phyloP scores from a whole-genome alignment of 2,113 vertebrate genomes.

The Catharus bicknelli region DNA sequence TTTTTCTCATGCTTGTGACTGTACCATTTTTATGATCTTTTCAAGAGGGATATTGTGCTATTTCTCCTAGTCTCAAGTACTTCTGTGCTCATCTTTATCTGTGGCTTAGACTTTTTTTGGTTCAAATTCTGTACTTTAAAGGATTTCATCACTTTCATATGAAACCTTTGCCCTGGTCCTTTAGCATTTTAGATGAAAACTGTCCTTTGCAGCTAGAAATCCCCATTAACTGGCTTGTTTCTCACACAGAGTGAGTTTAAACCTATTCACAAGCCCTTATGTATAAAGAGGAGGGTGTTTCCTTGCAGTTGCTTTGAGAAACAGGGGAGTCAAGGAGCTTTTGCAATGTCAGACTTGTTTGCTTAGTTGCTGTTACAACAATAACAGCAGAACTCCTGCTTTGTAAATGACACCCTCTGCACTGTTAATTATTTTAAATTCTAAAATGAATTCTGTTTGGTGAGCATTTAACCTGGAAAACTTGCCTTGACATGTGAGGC shows the following conservation, averaged over 20 bases:
- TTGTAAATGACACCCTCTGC: neutral
- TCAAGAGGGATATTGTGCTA: neutral
- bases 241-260: neutral
- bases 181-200: neutral
- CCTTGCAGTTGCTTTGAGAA: neutral
- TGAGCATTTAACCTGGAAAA: neutral
- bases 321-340: neutral
- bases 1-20: conserved; percentile 23
- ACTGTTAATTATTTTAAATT: neutral
- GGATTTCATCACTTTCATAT: neutral
- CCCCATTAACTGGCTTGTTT: neutral
- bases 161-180: neutral
- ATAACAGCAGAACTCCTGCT: neutral
- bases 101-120: neutral
- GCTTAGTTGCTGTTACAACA: neutral
- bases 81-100: neutral
- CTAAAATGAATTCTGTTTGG: neutral
- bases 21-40: neutral
- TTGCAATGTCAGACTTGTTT: neutral
- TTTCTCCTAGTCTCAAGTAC: neutral
- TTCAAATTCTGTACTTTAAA: neutral
- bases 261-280: neutral
- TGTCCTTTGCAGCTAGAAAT: neutral
- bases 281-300: neutral
- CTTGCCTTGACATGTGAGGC: neutral